Base-by-base conservation (phyloP, 2,113 vertebrate genomes). In the Halcyon senegalensis region DNA sequence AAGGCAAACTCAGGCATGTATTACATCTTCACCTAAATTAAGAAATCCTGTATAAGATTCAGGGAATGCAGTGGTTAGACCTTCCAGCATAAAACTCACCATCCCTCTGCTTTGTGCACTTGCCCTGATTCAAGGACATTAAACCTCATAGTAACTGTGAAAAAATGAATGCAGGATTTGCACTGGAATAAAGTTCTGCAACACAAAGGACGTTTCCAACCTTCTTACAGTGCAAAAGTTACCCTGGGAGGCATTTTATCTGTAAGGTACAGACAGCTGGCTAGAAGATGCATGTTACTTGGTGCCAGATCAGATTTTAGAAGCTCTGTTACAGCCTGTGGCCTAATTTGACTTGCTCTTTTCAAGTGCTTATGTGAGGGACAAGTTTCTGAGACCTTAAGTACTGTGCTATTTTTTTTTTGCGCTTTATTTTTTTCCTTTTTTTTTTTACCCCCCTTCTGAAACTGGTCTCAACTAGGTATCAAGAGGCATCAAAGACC, bases 371-470 rank as follows among this genome's bases (percentile, higher is more conserved):
- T 63, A 24, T 46, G 19, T 51, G 60, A 82, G 50, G 31, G 30
- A 59, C 12, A 78, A 30, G 20, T 70, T 91, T 88, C 56, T 3
- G 2, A 81, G 56, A 75, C 15, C 4, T 51, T 25, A 64, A 90
- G 19, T 74, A 15, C 14, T 50, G 7, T 24, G 12, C 0, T 6
- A 8, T 15, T 19, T 4, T 1, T 4, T 1, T 0, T 15, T 21
- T 7, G 4, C 15, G 13, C 27, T 11, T n/a, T 35, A 24, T 18
- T 24, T 16, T 41, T 55, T 28, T 19, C 9, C 25, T 70, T 24
- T 39, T 35, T 24, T 23, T 24, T 51, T 70, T n/a, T 25, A 41
- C 41, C 41, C 15, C 13, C 27, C 37, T 2, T 3, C 6, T 4
- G 1, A 5, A 73, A n/a, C 9, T 33, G 20, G 3, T 69, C 13